Evolutionary conservation across 2,888 invertebrate genomes (phyloP), one percentile per base, ranked within the genome.

Genomic region (Margaritifera margaritifera): DNA sequence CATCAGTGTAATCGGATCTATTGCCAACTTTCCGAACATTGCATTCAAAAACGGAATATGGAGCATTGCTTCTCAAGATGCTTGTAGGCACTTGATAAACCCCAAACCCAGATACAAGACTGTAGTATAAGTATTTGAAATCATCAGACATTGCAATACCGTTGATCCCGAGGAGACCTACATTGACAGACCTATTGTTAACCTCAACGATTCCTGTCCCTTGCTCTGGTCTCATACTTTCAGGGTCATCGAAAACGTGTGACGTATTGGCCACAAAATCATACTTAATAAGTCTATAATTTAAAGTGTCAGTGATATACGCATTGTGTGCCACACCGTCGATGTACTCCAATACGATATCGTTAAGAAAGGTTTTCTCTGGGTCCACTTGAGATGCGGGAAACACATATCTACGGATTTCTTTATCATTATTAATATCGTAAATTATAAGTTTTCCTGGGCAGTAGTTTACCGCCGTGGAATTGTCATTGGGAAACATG

Each of bases 81-180:
- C 62, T 51, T 2, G 77, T 77, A 20, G 77, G 71, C 8, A 72
- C 55, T 62, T 72, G 72, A 22, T 61, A 51, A 42, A 79, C 58
- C 4, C 68, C 66, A 31, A 66, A 64, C 0, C 77, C 77, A 15
- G 66, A 67, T 1, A 80, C 62, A 2, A 74, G 69, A 22, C 72
- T 71, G 65, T 73, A 80, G 51, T 76, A 75, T 18, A 80, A 42
- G 62, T 69, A 78, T 3, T 71, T 50, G 50, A 77, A 76, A 27
- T 76, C 74, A 0, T 75, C 68, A 0, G 77, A 76, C 76, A 80
- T 73, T 52, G 80, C 80, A 25, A 80, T 78, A 19, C 80, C 79
- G 55, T 79, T 71, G 8, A 79, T 68, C 18, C 65, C 63, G 8
- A 69, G 67, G 18, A 52, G 62, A 20, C 59, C 27, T 1, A 61